Evolutionary conservation across 2,888 invertebrate genomes (phyloP).

Genomic region (Adela reaumurella): DNA sequence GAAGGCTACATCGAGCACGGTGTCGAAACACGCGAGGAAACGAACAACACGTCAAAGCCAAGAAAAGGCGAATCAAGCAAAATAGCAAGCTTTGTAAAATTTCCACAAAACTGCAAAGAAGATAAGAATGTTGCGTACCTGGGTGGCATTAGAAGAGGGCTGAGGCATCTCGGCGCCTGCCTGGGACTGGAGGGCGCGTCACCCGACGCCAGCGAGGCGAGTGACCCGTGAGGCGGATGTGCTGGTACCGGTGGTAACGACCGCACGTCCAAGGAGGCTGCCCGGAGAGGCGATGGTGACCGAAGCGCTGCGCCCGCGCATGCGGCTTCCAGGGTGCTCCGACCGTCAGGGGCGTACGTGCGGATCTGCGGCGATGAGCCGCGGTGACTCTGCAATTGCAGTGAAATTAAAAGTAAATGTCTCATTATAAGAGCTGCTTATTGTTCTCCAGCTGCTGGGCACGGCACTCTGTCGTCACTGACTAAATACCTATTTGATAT

Average conservation of each 20-base stretch:
- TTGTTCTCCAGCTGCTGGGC: no score
- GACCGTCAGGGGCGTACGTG: constrained; percentile 79
- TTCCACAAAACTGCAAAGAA: constrained; percentile 1
- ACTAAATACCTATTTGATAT: no score
- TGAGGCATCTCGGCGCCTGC: constrained; percentile 62
- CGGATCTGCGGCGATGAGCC: constrained; percentile 82
- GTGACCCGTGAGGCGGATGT: constrained; percentile 66
- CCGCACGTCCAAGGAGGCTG: constrained; percentile 73
- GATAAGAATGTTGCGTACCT: constrained; percentile 27
- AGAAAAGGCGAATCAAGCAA: no score
- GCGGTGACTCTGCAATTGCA: constrained; percentile 64
- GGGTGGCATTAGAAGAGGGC: constrained; percentile 74
- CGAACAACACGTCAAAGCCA: no score
- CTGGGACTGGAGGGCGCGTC: constrained; percentile 44
- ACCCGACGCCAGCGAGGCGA: constrained; percentile 61
- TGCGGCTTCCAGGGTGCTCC: constrained; percentile 53
- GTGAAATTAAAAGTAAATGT: no score
- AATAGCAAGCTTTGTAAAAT: not conserved
- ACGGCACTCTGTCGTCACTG: no score
- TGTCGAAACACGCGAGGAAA: no score
- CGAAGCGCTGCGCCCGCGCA: constrained; percentile 59
- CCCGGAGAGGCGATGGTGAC: constrained; percentile 76
- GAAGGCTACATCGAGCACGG: no score
- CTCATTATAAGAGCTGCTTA: no score
- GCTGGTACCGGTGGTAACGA: constrained; percentile 56